Conservation (phyloP, 2,888 invertebrate species). For the Trachelus stipa region DNA sequence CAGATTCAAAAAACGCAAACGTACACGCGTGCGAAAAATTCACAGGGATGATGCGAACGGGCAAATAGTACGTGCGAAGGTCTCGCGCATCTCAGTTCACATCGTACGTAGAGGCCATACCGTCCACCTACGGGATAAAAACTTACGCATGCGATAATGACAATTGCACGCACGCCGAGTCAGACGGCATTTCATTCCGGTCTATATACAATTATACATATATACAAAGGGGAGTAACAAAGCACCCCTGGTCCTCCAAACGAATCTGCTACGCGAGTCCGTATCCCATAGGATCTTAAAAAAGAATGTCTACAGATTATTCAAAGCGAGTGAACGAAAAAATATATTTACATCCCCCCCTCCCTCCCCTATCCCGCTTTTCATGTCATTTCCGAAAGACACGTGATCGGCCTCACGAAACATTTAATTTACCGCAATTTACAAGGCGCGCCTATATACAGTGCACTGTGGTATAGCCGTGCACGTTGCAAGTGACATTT, state of each 20-base stretch:
- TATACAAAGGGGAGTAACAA: no score
- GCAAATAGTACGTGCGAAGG: not conserved
- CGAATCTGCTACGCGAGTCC: not conserved
- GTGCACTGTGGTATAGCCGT: not conserved
- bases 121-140: not conserved
- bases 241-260: not conserved
- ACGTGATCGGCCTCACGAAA: not conserved
- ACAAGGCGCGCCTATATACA: not conserved
- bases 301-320: not conserved
- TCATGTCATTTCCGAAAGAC: not conserved
- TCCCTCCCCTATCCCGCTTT: not conserved
- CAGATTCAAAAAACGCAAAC: not conserved
- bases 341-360: not conserved
- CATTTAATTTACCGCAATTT: not conserved
- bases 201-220: not conserved
- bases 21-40: not conserved
- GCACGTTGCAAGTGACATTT: not conserved
- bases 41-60: not conserved
- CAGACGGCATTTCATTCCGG: not conserved
- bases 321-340: not conserved
- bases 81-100: not conserved
- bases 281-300: not conserved
- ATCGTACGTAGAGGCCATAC: not conserved
- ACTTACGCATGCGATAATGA: not conserved
- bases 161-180: not conserved